Evolutionary conservation across 2,888 invertebrate genomes (phyloP).

Genomic region (Eupithecia vulgata): DNA sequence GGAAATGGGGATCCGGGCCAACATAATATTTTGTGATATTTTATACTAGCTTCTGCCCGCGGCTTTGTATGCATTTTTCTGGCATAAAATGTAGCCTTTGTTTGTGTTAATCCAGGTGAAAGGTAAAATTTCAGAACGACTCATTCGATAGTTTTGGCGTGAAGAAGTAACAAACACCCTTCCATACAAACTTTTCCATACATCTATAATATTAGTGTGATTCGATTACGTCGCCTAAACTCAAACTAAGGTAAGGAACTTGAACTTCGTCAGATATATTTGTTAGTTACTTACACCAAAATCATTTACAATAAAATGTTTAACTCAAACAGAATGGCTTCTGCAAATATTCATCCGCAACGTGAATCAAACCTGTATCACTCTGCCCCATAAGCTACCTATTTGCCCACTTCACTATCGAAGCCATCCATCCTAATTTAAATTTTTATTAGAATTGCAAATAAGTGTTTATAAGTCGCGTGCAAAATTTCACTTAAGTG

Average conservation of each 20-base stretch:
- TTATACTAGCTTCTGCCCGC: no score
- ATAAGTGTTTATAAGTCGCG: conserved; percentile 8
- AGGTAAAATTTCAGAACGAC: not conserved
- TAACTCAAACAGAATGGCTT: not conserved
- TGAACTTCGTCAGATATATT: not conserved
- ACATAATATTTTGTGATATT: not conserved
- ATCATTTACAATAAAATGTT: not conserved
- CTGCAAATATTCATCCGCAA: not conserved
- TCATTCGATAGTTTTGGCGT: no score
- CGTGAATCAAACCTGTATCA: not conserved
- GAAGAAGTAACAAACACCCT: not conserved
- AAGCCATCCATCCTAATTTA: not conserved
- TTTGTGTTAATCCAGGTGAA: no score
- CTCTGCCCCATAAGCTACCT: not conserved
- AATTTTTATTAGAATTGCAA: not conserved
- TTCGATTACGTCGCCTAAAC: not conserved
- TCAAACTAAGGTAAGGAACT: not conserved
- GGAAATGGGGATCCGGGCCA: not conserved
- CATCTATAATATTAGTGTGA: no score
- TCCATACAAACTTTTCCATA: not conserved
- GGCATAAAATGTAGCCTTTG: no score
- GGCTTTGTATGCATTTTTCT: no score
- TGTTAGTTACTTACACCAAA: not conserved
- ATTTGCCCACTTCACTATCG: not conserved
- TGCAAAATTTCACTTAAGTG: conserved; percentile 1